Base-by-base conservation (phyloP, 2,888 invertebrate genomes). In the Apodemia zela region DNA sequence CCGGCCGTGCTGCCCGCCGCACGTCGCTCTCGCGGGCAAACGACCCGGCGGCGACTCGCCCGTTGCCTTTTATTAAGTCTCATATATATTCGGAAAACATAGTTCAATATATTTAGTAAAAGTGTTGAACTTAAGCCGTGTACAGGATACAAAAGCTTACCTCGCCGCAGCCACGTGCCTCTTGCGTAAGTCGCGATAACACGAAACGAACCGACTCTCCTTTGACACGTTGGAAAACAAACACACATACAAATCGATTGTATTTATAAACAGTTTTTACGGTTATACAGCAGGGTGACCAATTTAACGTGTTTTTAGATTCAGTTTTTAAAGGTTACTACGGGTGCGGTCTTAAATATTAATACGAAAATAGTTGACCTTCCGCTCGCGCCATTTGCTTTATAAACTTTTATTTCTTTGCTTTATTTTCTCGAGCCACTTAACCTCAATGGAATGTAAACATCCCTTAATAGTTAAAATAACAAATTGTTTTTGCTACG, bases 1-100 rank as follows among this genome's bases (percentile, higher is more conserved):
- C 81, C 80, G 88, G 86, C 87, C 87, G 88, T 84, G 86, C 77
- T 73, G 85, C 81, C 80, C 79, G 87, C 82, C 82, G 84, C 85
- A 84, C 87, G 79, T 78, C 78, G 79, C 81, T 76, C 75, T 70
- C 77, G 82, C 81, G 85, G 84, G 76, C 77, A 74, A 81, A 73
- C 79, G 75, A 79, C 81, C 79, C 81, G 84, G 87, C 87, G 87
- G 85, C 84, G 82, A 85, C 84, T 81, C 84, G 84, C 76, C 77
- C 81, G 82, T 81, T 80, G 78, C 74, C 77, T 76, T 70, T 69
- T 69, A 76, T 77, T 75, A 77, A 42, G 42, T 72, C 72, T 72
- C 66, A 72, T 67, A 73, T 71, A 72, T 69, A 68, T 66, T 67
- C 67, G 25, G 54, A 54, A 25, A 25, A 21, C 21, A 29, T 29